These are phyloP conservation scores for Platorchestia sp. DNA, from an alignment of 1,140 invertebrate species.

Conservation along the genomic window DNA sequence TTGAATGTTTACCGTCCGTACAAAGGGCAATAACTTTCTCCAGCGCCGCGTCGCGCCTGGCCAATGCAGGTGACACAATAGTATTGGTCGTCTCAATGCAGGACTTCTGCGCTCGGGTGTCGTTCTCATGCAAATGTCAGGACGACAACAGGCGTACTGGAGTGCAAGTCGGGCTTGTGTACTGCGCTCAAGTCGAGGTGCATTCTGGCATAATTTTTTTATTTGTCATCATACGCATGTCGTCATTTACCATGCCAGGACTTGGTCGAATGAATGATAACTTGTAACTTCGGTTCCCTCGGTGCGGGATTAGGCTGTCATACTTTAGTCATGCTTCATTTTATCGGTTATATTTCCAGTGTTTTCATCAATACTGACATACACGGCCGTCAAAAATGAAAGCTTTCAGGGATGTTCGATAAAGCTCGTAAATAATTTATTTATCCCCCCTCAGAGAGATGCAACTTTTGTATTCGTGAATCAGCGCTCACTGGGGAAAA, in stretches of 20 bases:
- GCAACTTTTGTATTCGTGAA: too few relatives aligned
- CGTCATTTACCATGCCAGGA: too few relatives aligned
- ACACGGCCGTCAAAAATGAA: too few relatives aligned
- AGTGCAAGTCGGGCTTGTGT: neutral
- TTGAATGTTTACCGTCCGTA: neutral
- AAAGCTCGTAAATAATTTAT: too few relatives aligned
- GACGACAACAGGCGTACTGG: neutral
- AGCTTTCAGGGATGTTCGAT: too few relatives aligned
- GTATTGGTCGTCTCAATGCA: neutral
- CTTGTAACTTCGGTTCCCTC: neutral
- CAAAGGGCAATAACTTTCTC: slow-evolving; percentile 1
- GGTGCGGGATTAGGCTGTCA: neutral
- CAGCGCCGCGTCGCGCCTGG: neutral
- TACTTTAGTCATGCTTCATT: neutral
- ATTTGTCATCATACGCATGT: too few relatives aligned
- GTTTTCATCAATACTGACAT: neutral
- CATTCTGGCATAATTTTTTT: neutral
- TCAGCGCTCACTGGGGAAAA: too few relatives aligned
- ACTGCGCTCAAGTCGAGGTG: neutral
- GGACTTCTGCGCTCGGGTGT: neutral
- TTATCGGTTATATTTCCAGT: neutral
- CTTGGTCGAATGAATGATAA: too few relatives aligned
- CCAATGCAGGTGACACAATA: neutral
- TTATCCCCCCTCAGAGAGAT: too few relatives aligned
- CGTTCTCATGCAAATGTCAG: neutral